A percentile compares a stretch with the other conserved stretches of the same genome.
Evolutionary conservation across 2,888 invertebrate genomes (phyloP).

Genomic region (Dicyrtoma fusca): DNA sequence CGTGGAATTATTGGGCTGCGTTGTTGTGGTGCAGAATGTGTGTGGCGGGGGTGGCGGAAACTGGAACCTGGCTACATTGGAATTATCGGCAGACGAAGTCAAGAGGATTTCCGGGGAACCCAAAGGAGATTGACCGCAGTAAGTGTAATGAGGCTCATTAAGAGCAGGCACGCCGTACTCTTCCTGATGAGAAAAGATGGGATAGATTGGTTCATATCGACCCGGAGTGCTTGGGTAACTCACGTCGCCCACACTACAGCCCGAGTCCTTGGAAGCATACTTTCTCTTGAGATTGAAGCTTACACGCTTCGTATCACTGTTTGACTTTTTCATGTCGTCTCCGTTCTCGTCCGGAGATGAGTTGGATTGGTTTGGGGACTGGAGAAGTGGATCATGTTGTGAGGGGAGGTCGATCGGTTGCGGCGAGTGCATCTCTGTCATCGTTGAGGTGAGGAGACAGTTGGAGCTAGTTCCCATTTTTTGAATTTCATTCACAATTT

Average conservation of each 20-base stretch:
- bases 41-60: constrained; percentile 29
- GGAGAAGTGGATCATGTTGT: neutral
- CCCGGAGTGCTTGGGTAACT: constrained; percentile 43
- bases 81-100: constrained; percentile 8
- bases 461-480: neutral
- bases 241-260: constrained; percentile 49
- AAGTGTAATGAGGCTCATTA: constrained; percentile 54
- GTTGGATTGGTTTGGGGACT: constrained; percentile 14
- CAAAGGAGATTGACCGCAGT: constrained; percentile 52
- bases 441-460: neutral
- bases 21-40: too few species aligned
- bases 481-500: neutral
- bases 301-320: constrained; percentile 45
- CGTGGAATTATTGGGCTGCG: too few species aligned
- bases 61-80: constrained; percentile 38
- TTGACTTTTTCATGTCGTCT: constrained; percentile 3
- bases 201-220: constrained; percentile 54
- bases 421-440: neutral
- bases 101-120: constrained; percentile 43
- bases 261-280: constrained; percentile 51
- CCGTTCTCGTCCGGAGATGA: constrained; percentile 16
- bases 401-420: neutral
- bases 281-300: constrained; percentile 53
- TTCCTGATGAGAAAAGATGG: constrained; percentile 54
- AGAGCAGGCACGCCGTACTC: constrained; percentile 55